Conservation (phyloP, 2,888 invertebrate genomes). For the Scaptomyza parva region DNA sequence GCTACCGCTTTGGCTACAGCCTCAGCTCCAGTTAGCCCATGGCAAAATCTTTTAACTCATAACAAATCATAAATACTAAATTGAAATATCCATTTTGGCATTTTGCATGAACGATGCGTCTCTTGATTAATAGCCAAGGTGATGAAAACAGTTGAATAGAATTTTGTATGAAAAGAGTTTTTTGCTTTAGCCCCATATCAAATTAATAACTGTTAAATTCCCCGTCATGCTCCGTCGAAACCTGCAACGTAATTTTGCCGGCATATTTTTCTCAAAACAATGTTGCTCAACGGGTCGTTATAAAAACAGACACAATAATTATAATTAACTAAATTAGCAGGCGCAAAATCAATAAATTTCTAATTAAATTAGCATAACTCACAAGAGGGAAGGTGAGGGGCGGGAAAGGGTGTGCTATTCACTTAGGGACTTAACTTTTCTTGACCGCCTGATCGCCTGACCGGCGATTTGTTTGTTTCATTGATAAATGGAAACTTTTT, state of each 20-base stretch:
- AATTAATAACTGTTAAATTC: not conserved
- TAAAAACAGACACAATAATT: conserved; percentile 23
- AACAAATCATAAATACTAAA: conserved; percentile 34
- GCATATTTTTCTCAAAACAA: conserved; percentile 1
- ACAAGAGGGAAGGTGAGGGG: too few relatives aligned
- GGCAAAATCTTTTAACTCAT: conserved; percentile 49
- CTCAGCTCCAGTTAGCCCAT: conserved; percentile 62
- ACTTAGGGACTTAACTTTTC: not conserved
- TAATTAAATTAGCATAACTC: conserved; percentile 58
- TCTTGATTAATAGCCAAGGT: conserved; percentile 51
- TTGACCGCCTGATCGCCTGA: conserved; percentile 13
- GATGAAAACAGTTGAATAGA: conserved; percentile 11
- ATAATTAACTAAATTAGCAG: conserved; percentile 58
- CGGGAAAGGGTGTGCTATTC: conserved; percentile 31
- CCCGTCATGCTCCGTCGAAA: conserved; percentile 22
- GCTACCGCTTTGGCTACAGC: conserved; percentile 47
- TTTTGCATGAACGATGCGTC: conserved; percentile 11
- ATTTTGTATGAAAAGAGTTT: not conserved
- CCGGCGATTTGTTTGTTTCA: conserved; percentile 16
- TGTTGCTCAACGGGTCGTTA: not conserved
- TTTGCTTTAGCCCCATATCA: too few relatives aligned
- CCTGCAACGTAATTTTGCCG: conserved; percentile 31
- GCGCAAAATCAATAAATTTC: conserved; percentile 31
- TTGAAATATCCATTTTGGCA: not conserved
- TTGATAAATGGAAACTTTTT: conserved; percentile 62